These are phyloP conservation scores for Daktulosphaira vitifoliae DNA, from an alignment of 1,140 invertebrate species.

Conservation along the genomic window DNA sequence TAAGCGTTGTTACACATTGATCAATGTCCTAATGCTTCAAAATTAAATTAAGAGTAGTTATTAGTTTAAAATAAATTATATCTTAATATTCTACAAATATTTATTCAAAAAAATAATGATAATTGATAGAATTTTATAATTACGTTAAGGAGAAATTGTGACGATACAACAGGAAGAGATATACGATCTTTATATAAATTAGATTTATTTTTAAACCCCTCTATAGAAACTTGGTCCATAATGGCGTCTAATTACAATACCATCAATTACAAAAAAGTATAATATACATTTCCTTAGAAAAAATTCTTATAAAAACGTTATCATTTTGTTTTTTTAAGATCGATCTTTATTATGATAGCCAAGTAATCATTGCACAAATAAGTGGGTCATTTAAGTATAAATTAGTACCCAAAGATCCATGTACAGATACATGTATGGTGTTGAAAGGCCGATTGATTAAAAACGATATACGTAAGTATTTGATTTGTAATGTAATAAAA, in stretches of 20 bases:
- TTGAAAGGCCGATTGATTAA: background rate
- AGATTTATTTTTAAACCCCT: slow-evolving; percentile 8
- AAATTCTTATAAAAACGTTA: too few relatives aligned
- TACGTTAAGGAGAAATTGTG: slow-evolving; percentile 18
- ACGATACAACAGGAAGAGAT: background rate
- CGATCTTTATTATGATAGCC: background rate
- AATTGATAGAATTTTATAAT: too few relatives aligned
- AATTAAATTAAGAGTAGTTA: too few relatives aligned
- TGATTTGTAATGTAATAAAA: background rate
- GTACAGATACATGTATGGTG: background rate
- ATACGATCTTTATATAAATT: background rate
- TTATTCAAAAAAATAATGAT: too few relatives aligned
- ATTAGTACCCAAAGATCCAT: background rate
- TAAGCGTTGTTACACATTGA: too few relatives aligned
- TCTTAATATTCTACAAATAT: too few relatives aligned
- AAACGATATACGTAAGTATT: background rate
- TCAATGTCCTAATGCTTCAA: too few relatives aligned
- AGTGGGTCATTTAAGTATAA: background rate
- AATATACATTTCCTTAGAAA: background rate
- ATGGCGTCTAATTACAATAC: slow-evolving; percentile 9
- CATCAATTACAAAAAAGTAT: slow-evolving; percentile 21
- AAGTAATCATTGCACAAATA: background rate
- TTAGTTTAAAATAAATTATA: too few relatives aligned
- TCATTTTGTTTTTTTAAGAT: too few relatives aligned
- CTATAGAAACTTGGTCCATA: slow-evolving; percentile 1